These are phyloP conservation scores for Mormyrops boulengeri DNA, from an alignment of 2,797 vertebrate genomes.

Conservation along the genomic window DNA sequence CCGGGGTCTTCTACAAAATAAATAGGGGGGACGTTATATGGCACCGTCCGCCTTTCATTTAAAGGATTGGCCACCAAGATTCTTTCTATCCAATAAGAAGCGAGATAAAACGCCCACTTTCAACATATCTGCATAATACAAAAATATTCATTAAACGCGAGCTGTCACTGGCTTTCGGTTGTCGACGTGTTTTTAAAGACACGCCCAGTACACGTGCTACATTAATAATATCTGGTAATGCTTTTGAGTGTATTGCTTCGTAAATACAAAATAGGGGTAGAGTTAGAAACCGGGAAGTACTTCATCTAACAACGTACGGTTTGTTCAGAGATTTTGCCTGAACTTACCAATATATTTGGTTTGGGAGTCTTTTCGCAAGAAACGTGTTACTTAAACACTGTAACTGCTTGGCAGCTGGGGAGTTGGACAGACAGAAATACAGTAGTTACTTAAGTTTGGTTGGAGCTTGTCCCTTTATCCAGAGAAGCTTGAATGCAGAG, in stretches of 20 bases:
- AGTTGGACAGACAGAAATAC: not conserved
- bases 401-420: not conserved
- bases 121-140: slow-evolving; percentile 3
- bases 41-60: slow-evolving; percentile 20
- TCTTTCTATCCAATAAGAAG: not conserved
- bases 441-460: not conserved
- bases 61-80: slow-evolving; percentile 11
- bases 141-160: slow-evolving; percentile 1
- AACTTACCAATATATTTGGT: not conserved
- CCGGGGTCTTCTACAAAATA: slow-evolving; percentile 22
- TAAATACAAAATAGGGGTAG: not conserved
- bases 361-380: not conserved
- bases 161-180: slow-evolving; percentile 1
- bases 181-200: not conserved
- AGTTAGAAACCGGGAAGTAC: not conserved
- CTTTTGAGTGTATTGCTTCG: slow-evolving; percentile 15
- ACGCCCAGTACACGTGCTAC: slow-evolving; percentile 29
- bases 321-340: not conserved
- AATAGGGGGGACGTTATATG: not conserved
- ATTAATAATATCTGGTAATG: not conserved
- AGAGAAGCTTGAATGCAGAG: not conserved
- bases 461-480: not conserved
- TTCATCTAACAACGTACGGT: not conserved
- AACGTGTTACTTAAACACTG: not conserved
- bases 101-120: not conserved